Evolutionary conservation across 2,113 vertebrate species (phyloP), one percentile per base, ranked within the genome.

Genomic region (Ramphastos sulfuratus): DNA sequence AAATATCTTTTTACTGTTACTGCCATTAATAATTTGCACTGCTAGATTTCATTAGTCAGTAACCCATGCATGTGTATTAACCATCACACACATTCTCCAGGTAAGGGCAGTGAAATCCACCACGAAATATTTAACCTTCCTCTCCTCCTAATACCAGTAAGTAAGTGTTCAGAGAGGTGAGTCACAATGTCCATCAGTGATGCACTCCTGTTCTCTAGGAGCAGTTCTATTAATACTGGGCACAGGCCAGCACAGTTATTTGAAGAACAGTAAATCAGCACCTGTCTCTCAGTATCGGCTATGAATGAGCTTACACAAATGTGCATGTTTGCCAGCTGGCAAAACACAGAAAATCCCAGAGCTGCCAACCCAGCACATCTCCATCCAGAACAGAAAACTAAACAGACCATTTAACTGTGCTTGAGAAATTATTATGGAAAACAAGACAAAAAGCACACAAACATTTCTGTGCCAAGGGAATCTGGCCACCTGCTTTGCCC

Each of bases 241-340:
- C 52, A 67, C 9, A 8, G 5, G 93, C 95, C 94, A 96, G 44
- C 14, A 42, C 64, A 91, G 82, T 95, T 96, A 95, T 93, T 85
- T 96, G 95, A 94, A 89, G 87, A 96, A 89, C 96, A 95, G 95
- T 95, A 96, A 96, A 93, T 94, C 95, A 94, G 95, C 94, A 96
- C 94, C 95, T 96, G 95, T 91, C 91, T 87, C 87, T 93, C 91
- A 83, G 91, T 81, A 96, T 87, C 96, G 85, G 94, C 95, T 71
- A 93, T 94, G 96, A 96, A 96, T 92, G 93, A 91, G 91, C 89
- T 94, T 96, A 96, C 87, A 94, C 94, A 96, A 96, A 96, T 19
- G 69, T 72, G 72, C 72, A 44, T 48, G 85, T 92, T 77, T 93
- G 96, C 91, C 94, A 95, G 94, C 91, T 96, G 96, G 96, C 96